Evolutionary conservation across 2,113 vertebrate species (phyloP), one percentile per base, ranked within the genome.

Genomic region (Psammodynastes pulverulentus): DNA sequence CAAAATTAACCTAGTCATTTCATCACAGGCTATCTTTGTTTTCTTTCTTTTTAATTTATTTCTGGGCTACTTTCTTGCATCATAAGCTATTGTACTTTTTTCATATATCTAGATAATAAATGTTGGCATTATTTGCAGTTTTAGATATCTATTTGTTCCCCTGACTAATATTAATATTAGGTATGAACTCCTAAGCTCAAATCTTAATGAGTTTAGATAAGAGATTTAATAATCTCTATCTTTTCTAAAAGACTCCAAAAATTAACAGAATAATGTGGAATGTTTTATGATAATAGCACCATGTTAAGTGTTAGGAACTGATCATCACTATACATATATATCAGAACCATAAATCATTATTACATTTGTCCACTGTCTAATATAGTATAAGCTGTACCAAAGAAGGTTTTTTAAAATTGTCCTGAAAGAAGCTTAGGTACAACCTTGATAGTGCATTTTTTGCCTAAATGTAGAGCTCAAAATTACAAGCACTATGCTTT

Each of bases 131-230:
- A 43, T 51, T 39, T 67, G 39, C 52, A 90, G 26, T 53, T 43
- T 39, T 87, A 67, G 56, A 39, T 92, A 12, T 91, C 49, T 92
- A 34, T 45, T 54, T 26, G 12, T 46, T 24, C 90, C 91, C 93
- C 51, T 2, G 84, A 23, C 54, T 91, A 91, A 94, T 87, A 52
- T 7, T 9, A 51, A 94, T 87, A 52, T 5, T 9, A 43, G 23
- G 19, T 72, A 23, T 87, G 56, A 87, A 43, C 13, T 26, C 5
- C 21, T 84, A 29, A 29, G 88, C 8, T 94, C 52, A 49, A n/a
- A 5, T 43, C 48, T 95, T 19, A 86, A 67, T 39, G 56, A 0
- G 3, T 4, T 96, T 21, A 86, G 90, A 39, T 91, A 23, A 12
- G 29, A 51, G 84, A 49, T n/a, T 3, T 34, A 2, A 93, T 49